Evolutionary conservation across 2,113 vertebrate species (phyloP).

Genomic region (Ailurus styani): DNA sequence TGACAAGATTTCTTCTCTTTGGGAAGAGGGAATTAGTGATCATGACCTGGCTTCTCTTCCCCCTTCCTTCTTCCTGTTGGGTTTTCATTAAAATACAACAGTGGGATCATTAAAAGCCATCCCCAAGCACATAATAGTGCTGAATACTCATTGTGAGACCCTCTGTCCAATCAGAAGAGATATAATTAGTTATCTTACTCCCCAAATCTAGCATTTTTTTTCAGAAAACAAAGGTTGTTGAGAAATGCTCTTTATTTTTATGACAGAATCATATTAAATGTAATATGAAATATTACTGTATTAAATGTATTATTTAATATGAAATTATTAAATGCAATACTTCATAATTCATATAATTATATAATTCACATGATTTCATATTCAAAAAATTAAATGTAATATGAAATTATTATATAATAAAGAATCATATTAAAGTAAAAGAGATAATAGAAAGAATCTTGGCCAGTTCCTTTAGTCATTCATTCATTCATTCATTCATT

Average conservation of each 20-base stretch:
- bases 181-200: background rate
- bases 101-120: background rate
- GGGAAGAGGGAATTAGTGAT: background rate
- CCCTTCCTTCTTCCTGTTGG: background rate
- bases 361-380: too few relatives aligned
- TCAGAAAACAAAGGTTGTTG: background rate
- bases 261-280: background rate
- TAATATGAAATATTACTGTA: too few relatives aligned
- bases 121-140: background rate
- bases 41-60: background rate
- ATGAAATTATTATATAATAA: too few relatives aligned
- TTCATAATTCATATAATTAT: too few relatives aligned
- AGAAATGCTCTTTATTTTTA: background rate
- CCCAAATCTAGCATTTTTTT: background rate
- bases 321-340: too few relatives aligned
- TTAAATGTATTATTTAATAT: too few relatives aligned
- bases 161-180: background rate
- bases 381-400: too few relatives aligned
- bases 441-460: background rate
- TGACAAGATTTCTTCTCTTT: background rate
- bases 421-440: background rate
- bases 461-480: background rate
- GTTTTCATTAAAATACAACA: background rate
- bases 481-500: background rate
- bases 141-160: background rate